These are phyloP conservation scores for Drosophila anomalata DNA, from an alignment of 2,888 invertebrate genomes.

Conservation along the genomic window DNA sequence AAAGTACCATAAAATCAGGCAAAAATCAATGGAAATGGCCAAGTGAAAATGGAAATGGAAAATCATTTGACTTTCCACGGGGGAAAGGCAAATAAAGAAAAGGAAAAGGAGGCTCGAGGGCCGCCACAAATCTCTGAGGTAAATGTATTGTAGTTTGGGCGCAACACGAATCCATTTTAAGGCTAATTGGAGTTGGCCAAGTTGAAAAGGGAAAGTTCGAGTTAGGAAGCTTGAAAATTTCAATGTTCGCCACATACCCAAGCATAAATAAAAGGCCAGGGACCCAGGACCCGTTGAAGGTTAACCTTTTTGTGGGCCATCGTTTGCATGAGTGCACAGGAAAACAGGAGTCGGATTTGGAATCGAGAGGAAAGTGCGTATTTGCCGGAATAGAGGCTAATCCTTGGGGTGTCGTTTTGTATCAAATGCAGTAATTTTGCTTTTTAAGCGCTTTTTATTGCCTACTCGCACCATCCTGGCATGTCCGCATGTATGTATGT, in stretches of 20 bases:
- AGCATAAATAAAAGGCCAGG: conserved; percentile 22
- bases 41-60: conserved; percentile 29
- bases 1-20: conserved; percentile 47
- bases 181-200: conserved; percentile 70
- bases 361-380: background rate
- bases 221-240: conserved; percentile 50
- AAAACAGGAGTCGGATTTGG: conserved; percentile 3
- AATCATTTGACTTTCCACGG: conserved; percentile 8
- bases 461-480: conserved; percentile 4
- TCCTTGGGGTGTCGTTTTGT: conserved; percentile 56
- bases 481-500: background rate
- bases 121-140: conserved; percentile 63
- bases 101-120: conserved; percentile 13
- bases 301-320: conserved; percentile 47
- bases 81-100: conserved; percentile 7
- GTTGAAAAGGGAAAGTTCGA: conserved; percentile 24
- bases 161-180: conserved; percentile 75
- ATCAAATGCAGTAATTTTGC: conserved; percentile 47
- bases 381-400: conserved; percentile 33
- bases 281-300: conserved; percentile 25
- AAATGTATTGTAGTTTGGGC: conserved; percentile 60
- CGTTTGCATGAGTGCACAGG: conserved; percentile 56
- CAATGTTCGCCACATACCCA: conserved; percentile 26
- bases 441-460: conserved; percentile 58
- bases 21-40: conserved; percentile 31